Base-by-base conservation (phyloP, 1,140 invertebrate species). In the Diploscapter pachys region DNA sequence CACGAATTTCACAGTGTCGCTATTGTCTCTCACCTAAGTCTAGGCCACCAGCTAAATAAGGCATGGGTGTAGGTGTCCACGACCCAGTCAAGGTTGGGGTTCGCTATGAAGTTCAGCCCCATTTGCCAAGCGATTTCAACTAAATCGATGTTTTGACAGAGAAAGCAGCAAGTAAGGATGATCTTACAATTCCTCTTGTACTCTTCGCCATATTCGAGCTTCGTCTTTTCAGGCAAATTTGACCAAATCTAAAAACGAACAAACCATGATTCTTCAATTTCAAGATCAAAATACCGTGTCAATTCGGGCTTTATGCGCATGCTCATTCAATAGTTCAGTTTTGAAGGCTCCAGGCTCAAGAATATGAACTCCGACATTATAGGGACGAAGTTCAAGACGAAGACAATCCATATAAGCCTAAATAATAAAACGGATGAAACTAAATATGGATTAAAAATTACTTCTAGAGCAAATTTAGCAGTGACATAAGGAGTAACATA, bases 291-390 rank as follows among this genome's bases (percentile, higher is more conserved):
- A 64, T 65, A 6, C 56, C 31, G 31, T 31, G 5, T 82, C 71
- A 13, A 82, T 77, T 74, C 81, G 62, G 50, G 50, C 52, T 50
- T 65, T 61, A 63, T 79, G 81, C 4, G 76, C 77, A 13, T 81
- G 64, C 50, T 74, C 54, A 63, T 75, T 78, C 57, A 81, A 51
- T 5, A 85, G 73, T 11, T 78, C 80, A 13, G 85, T 86, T 54
- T 80, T 80, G 73, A 85, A 86, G 9, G 72, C 79, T 56, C 85
- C 85, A 6, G 85, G 85, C 61, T 86, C 85, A 13, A 86, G 72
- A 63, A 85, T 83, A 63, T 81, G 81, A 53, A 83, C 83, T 3
- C 78, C 78, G 4, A 86, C 73, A 48, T 84, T 84, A 52, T 78
- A 81, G 11, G 69, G 76, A n/a, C 71, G n/a, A 62, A 82, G 63